Conservation (phyloP, 2,888 invertebrate genomes). For the Andrena bicolor region DNA sequence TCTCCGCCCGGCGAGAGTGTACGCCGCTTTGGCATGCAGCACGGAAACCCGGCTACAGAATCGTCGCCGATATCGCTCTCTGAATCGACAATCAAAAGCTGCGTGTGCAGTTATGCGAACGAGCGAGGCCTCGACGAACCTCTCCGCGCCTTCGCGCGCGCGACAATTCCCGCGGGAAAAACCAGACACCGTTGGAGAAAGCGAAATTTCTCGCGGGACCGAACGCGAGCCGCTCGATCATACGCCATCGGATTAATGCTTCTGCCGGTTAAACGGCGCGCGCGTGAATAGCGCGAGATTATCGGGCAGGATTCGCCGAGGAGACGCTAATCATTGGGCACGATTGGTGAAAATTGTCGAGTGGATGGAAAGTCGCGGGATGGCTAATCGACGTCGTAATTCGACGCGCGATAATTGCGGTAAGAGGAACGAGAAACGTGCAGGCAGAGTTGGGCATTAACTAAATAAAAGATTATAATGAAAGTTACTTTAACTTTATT, state of each 20-base stretch:
- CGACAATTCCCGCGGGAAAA: conserved; percentile 33
- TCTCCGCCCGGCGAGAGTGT: not conserved
- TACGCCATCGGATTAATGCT: conserved; percentile 2
- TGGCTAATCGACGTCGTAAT: conserved; percentile 24
- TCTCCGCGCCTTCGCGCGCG: conserved; percentile 1
- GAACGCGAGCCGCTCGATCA: not conserved
- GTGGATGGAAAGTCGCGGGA: conserved; percentile 29
- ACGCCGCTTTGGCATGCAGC: conserved; percentile 52
- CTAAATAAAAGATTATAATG: no score
- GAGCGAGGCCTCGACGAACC: conserved; percentile 12
- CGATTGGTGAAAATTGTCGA: conserved; percentile 31
- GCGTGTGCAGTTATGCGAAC: conserved; percentile 60
- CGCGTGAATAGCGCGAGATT: conserved; percentile 12
- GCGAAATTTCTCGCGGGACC: conserved; percentile 29
- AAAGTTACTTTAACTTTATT: no score
- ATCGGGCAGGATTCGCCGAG: not conserved
- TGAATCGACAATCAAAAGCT: conserved; percentile 63
- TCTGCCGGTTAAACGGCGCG: conserved; percentile 2
- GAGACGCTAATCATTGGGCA: conserved; percentile 5
- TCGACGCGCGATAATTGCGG: conserved; percentile 28
- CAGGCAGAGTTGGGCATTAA: no score
- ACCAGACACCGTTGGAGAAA: conserved; percentile 39
- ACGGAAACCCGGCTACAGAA: conserved; percentile 52
- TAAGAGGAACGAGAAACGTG: conserved; percentile 10
- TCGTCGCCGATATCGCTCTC: conserved; percentile 57